Evolutionary conservation across 2,888 invertebrate genomes (phyloP).

Genomic region (Callyntrura guangdongensis): DNA sequence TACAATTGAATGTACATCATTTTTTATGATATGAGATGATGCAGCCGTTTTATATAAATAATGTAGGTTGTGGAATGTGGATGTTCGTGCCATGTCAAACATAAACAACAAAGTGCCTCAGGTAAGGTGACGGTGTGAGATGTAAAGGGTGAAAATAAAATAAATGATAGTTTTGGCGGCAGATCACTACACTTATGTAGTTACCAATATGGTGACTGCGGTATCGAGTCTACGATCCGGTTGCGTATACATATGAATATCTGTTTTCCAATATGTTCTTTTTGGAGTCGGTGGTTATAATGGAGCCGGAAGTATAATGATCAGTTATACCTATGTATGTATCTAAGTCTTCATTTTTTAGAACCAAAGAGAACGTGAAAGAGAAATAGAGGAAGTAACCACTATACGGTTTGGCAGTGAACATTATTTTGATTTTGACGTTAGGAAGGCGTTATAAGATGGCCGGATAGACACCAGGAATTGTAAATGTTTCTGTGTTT

Average conservation of each 20-base stretch:
- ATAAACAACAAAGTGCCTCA: constrained; percentile 23
- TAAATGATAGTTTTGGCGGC: constrained; percentile 31
- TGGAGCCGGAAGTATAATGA: constrained; percentile 1
- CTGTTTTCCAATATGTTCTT: background rate
- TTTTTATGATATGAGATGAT: too few species aligned
- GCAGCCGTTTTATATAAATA: too few species aligned
- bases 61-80: too few species aligned
- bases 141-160: constrained; percentile 12
- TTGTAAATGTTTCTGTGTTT: background rate
- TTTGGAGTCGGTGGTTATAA: constrained; percentile 38
- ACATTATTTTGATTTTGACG: background rate
- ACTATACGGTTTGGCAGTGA: background rate
- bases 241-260: background rate
- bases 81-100: background rate
- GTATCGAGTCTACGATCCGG: background rate
- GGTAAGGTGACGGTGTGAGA: constrained; percentile 20
- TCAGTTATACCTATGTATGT: background rate
- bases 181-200: background rate
- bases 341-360: background rate
- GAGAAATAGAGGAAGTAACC: background rate
- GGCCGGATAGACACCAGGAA: background rate
- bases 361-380: background rate
- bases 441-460: background rate
- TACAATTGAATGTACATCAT: too few species aligned
- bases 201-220: background rate